Conservation (phyloP, 2,113 vertebrate genomes). For the Charadrius vociferus region DNA sequence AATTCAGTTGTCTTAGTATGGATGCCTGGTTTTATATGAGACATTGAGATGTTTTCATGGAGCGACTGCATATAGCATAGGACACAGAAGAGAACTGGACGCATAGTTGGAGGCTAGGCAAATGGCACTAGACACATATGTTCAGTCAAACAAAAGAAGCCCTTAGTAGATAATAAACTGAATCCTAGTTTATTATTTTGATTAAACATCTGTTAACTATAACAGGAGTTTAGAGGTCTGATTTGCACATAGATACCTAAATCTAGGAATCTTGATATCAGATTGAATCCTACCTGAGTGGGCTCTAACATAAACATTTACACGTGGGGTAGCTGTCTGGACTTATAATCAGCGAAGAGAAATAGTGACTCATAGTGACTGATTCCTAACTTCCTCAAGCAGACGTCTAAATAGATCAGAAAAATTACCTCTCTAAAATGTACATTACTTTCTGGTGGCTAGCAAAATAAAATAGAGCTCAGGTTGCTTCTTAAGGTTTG, state of each 20-base stretch:
- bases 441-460: background rate
- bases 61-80: background rate
- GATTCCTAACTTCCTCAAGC: background rate
- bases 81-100: background rate
- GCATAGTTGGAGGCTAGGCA: background rate
- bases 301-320: background rate
- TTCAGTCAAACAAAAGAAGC: background rate
- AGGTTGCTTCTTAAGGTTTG: background rate
- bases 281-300: background rate
- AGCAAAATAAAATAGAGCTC: rapidly evolving
- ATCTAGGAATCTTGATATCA: background rate
- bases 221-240: background rate
- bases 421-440: background rate
- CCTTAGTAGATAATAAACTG: background rate
- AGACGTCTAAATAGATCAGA: background rate
- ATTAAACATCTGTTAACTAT: background rate
- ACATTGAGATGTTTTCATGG: background rate
- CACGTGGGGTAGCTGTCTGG: background rate
- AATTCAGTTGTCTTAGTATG: background rate
- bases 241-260: background rate
- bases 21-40: background rate
- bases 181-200: background rate
- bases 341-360: background rate
- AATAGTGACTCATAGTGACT: background rate
- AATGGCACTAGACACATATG: background rate